These are phyloP conservation scores for Oxyteleia sp. DNA, from an alignment of 2,888 invertebrate species.

Conservation along the genomic window DNA sequence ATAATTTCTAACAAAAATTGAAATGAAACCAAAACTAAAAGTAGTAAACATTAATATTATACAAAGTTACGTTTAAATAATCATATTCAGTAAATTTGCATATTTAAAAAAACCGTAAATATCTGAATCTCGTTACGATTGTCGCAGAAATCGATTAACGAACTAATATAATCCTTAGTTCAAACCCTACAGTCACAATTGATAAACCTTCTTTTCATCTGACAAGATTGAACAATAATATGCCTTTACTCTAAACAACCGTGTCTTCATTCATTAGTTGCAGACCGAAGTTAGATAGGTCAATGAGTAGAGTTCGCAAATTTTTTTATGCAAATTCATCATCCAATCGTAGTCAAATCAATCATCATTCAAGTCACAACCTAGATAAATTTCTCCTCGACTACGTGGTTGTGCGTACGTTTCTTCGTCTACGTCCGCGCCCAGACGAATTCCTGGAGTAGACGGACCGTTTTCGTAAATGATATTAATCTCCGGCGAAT, in stretches of 20 bases:
- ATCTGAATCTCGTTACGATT: too few relatives aligned
- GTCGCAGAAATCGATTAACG: too few relatives aligned
- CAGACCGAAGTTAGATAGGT: conserved; percentile 37
- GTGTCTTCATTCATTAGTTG: conserved; percentile 52
- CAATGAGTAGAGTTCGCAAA: conserved; percentile 24
- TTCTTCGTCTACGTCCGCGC: conserved; percentile 14
- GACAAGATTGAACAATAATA: conserved; percentile 26
- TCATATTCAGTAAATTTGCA: too few relatives aligned
- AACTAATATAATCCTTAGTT: not conserved
- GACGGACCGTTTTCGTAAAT: conserved; percentile 52
- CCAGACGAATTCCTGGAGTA: conserved; percentile 39
- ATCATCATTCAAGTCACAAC: conserved; percentile 49
- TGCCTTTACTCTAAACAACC: conserved; percentile 25
- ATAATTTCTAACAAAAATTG: too few relatives aligned
- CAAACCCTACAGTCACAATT: not conserved
- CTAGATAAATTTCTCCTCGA: conserved; percentile 45
- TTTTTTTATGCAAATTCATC: conserved; percentile 51
- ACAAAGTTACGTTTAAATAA: too few relatives aligned
- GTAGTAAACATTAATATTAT: too few relatives aligned
- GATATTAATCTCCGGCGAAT: conserved; percentile 68
- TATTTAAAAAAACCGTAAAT: too few relatives aligned
- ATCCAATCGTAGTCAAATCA: conserved; percentile 55
- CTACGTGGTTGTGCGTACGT: conserved; percentile 25
- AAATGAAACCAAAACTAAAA: too few relatives aligned
- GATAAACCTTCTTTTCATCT: conserved; percentile 1